phyloP scores from a whole-genome alignment of 2,113 vertebrate species.

The Marmota monax region DNA sequence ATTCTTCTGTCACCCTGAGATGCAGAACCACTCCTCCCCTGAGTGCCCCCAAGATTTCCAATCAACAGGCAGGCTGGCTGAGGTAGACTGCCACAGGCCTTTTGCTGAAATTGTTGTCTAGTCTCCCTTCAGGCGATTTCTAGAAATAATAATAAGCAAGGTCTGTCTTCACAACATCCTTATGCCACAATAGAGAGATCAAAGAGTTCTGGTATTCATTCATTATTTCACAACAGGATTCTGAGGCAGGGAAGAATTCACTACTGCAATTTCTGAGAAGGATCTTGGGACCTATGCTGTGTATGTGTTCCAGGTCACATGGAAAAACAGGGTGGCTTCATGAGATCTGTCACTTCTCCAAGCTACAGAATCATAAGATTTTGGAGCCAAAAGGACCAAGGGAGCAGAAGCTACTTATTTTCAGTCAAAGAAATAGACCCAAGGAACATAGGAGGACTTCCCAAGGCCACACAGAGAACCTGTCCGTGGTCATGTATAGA shows the following conservation, averaged over 20 bases:
- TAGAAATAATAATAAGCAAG: slow-evolving; percentile 68
- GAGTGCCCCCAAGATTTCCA: not conserved
- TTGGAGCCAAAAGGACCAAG: not conserved
- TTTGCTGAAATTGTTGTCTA: not conserved
- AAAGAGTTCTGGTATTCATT: not conserved
- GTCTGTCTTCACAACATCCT: not conserved
- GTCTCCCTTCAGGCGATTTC: slow-evolving; percentile 38
- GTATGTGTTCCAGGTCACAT: not conserved
- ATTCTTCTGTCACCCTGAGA: slow-evolving; percentile 45
- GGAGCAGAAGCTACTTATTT: not conserved
- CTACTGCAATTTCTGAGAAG: not conserved
- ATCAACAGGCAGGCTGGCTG: not conserved
- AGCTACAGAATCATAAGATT: not conserved
- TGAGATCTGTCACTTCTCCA: not conserved
- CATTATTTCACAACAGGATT: not conserved
- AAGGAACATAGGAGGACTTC: not conserved
- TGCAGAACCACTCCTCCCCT: not conserved
- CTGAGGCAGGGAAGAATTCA: not conserved
- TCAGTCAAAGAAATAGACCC: not conserved
- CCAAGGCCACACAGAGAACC: not conserved
- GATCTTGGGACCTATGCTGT: not conserved
- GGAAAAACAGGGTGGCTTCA: not conserved
- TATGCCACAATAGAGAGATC: slow-evolving; percentile 21
- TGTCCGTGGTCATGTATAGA: not conserved
- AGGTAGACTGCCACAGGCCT: not conserved